These are phyloP conservation scores for Aquatica leii DNA, from an alignment of 2,888 invertebrate genomes.

Conservation along the genomic window DNA sequence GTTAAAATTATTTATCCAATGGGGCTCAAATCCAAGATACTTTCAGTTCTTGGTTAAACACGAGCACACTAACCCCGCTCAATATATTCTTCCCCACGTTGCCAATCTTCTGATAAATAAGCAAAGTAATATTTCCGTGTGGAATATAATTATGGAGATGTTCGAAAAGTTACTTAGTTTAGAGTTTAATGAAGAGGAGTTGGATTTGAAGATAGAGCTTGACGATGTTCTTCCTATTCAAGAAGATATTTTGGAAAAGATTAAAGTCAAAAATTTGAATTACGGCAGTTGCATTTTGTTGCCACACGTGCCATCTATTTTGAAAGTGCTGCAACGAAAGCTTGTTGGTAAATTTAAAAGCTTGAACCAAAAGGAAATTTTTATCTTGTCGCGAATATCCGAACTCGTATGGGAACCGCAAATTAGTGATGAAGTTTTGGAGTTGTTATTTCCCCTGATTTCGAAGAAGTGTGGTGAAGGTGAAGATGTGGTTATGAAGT, in stretches of 20 bases:
- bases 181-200: constrained; percentile 67
- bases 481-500: constrained; percentile 74
- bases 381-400: constrained; percentile 79
- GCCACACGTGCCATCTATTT: constrained; percentile 75
- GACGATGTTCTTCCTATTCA: constrained; percentile 59
- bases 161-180: constrained; percentile 77
- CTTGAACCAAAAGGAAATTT: constrained; percentile 74
- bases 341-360: constrained; percentile 67
- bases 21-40: constrained; percentile 83
- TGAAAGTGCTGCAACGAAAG: constrained; percentile 74
- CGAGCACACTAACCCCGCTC: constrained; percentile 58
- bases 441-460: constrained; percentile 75
- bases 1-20: constrained; percentile 78
- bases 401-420: constrained; percentile 74
- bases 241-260: constrained; percentile 48
- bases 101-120: constrained; percentile 75
- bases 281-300: constrained; percentile 77
- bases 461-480: constrained; percentile 70
- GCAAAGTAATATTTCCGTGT: constrained; percentile 73
- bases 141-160: constrained; percentile 75
- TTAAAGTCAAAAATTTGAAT: constrained; percentile 65
- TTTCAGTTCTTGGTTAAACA: constrained; percentile 74
- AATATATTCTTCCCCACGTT: constrained; percentile 72
- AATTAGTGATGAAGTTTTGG: constrained; percentile 74
- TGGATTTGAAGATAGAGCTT: constrained; percentile 58